Evolutionary conservation across 2,797 vertebrate species (phyloP).

Genomic region (Platyrinchus mystaceus): DNA sequence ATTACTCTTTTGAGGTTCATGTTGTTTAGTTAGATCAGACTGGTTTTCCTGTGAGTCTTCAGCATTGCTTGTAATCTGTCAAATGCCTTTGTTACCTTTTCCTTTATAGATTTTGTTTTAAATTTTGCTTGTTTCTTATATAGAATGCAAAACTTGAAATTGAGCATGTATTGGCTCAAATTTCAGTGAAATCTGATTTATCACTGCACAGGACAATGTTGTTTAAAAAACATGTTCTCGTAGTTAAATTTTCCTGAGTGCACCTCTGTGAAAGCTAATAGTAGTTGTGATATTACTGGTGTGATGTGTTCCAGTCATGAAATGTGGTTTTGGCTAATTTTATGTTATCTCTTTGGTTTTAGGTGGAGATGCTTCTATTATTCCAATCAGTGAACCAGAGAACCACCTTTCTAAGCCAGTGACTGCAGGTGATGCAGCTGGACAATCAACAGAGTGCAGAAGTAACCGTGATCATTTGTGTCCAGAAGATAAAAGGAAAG

Average conservation of each 20-base stretch:
- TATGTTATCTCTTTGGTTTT: not conserved
- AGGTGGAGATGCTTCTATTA: constrained; percentile 96
- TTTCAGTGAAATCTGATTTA: not conserved
- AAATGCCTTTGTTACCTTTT: not conserved
- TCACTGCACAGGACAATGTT: not conserved
- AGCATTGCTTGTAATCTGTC: not conserved
- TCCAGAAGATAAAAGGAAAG: constrained; percentile 69
- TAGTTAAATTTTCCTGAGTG: not conserved
- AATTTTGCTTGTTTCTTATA: not conserved
- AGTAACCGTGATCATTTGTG: not conserved
- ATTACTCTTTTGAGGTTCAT: not conserved
- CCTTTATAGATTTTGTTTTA: not conserved
- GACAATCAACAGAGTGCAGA: not conserved
- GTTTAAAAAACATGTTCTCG: not conserved
- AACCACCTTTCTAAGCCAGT: constrained; percentile 74
- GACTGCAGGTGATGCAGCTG: not conserved
- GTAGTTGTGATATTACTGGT: not conserved
- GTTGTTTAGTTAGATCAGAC: not conserved
- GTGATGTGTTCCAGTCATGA: not conserved
- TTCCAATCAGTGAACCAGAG: constrained; percentile 79
- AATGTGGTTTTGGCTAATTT: not conserved
- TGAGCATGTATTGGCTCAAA: not conserved
- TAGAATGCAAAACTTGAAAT: not conserved
- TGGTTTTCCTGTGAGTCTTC: not conserved
- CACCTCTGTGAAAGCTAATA: not conserved